phyloP scores from a whole-genome alignment of 2,113 vertebrate genomes.

The Spheniscus mendiculus region DNA sequence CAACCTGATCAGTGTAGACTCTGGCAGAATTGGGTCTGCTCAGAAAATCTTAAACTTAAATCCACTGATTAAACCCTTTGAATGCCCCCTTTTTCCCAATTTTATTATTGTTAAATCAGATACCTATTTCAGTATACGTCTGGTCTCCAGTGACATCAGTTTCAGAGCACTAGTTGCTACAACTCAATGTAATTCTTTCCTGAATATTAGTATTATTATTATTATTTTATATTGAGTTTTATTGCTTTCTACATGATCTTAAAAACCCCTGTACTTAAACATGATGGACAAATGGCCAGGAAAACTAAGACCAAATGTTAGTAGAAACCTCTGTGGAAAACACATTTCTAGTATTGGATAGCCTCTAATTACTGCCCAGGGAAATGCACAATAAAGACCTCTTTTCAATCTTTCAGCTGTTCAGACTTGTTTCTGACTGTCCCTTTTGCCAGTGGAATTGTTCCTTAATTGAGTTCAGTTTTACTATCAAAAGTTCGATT shows the following conservation, averaged over 20 bases:
- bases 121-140: neutral
- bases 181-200: neutral
- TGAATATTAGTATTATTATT: neutral
- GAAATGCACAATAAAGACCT: slow-evolving; percentile 16
- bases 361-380: neutral
- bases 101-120: neutral
- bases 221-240: neutral
- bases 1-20: neutral
- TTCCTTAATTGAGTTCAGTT: neutral
- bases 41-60: neutral
- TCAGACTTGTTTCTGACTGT: neutral
- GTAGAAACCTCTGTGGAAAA: neutral
- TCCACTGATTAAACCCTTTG: neutral
- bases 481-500: neutral
- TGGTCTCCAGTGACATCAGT: neutral
- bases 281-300: neutral
- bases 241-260: neutral
- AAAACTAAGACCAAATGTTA: slow-evolving; percentile 1
- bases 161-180: neutral
- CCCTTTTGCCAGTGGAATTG: neutral
- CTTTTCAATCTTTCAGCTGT: slow-evolving; percentile 40
- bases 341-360: neutral
- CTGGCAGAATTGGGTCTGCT: neutral
- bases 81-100: neutral
- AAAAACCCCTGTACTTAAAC: neutral